A percentile compares a stretch with the other conserved stretches of the same genome.
phyloP scores from a whole-genome alignment of 2,888 invertebrate species.

The Scrobipalpa costella region DNA sequence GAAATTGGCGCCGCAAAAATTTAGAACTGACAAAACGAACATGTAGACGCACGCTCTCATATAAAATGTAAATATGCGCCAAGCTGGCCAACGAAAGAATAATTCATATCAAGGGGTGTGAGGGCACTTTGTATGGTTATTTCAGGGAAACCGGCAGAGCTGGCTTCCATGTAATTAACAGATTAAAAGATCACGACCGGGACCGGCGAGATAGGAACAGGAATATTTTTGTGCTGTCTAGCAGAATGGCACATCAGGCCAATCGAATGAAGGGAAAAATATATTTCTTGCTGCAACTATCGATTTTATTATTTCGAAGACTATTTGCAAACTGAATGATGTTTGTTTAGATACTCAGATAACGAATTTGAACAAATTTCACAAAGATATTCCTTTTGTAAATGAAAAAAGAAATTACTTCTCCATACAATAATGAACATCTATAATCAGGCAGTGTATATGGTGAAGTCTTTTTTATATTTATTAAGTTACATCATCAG shows the following conservation, averaged over 20 bases:
- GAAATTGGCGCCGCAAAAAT: slow-evolving; percentile 15
- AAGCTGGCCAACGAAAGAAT: slow-evolving; percentile 66
- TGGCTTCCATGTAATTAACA: slow-evolving; percentile 71
- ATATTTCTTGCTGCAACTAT: no score
- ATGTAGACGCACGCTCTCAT: slow-evolving; percentile 51
- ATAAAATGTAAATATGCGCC: slow-evolving; percentile 68
- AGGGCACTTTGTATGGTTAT: slow-evolving; percentile 60
- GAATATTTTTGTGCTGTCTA: background rate
- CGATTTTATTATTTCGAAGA: no score
- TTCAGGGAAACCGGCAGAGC: slow-evolving; percentile 54
- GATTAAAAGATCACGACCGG: slow-evolving; percentile 67
- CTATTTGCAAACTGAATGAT: no score
- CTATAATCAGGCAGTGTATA: no score
- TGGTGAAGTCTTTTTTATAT: no score
- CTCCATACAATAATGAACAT: no score
- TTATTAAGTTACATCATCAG: no score
- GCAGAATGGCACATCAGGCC: background rate
- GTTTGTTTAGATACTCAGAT: no score
- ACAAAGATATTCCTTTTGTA: no score
- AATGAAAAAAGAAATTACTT: no score
- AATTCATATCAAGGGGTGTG: slow-evolving; percentile 64
- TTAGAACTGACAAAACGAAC: slow-evolving; percentile 39
- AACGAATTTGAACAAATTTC: no score
- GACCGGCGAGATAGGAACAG: background rate
- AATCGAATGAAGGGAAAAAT: background rate